phyloP scores from a whole-genome alignment of 2,797 vertebrate genomes.

The Tokudaia tokunoshimensis region DNA sequence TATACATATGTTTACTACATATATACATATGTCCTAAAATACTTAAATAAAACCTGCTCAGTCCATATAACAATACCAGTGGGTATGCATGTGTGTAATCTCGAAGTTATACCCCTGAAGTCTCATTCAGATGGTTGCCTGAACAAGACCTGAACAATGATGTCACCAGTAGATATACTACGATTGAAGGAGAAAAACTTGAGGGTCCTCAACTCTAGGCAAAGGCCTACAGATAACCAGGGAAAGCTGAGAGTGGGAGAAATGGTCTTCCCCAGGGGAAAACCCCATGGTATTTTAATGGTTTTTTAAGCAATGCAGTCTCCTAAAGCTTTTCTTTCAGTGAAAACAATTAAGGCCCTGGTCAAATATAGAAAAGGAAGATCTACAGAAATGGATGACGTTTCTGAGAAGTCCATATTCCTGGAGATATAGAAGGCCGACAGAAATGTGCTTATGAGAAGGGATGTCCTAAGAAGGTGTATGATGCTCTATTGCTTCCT shows the following conservation, averaged over 20 bases:
- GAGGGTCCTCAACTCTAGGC: too few relatives aligned
- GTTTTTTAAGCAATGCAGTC: neutral
- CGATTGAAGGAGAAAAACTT: neutral
- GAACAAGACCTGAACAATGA: neutral
- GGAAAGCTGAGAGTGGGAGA: neutral
- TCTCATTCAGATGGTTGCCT: neutral
- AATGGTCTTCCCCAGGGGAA: too few relatives aligned
- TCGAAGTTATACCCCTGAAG: neutral
- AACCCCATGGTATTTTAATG: neutral
- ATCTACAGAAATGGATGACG: neutral
- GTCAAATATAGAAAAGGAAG: neutral
- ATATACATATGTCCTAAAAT: neutral
- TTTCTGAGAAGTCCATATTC: neutral
- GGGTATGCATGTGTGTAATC: neutral
- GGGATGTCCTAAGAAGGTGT: neutral
- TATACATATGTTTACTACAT: neutral
- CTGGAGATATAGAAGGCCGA: neutral
- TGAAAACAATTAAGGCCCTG: neutral
- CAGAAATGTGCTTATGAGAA: neutral
- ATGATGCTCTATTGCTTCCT: neutral
- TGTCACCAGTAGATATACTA: neutral
- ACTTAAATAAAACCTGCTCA: neutral
- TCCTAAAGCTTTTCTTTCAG: neutral
- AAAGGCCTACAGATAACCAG: neutral
- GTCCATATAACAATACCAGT: neutral